Conservation (phyloP, 2,113 vertebrate genomes). For the Cephalopterus ornatus region DNA sequence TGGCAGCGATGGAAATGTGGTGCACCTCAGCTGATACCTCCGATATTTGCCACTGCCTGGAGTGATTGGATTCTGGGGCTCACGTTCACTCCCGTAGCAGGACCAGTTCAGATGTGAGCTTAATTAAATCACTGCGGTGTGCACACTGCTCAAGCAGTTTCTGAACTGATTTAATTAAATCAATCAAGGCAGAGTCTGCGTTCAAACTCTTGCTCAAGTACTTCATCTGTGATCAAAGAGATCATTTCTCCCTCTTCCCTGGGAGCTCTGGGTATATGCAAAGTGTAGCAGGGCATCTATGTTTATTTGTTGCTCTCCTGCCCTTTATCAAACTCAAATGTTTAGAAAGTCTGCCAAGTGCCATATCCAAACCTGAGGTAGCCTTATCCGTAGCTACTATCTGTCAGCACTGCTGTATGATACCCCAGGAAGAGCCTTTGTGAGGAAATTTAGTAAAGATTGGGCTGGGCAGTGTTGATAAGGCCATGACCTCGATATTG, state of each 20-base stretch:
- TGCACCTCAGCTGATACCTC: background rate
- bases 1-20: rapidly evolving
- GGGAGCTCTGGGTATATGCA: background rate
- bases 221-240: background rate
- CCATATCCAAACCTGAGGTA: background rate
- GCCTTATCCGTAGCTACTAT: background rate
- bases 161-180: background rate
- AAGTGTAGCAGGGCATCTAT: background rate
- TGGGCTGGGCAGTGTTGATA: background rate
- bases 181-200: background rate
- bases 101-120: background rate
- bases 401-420: background rate
- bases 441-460: background rate
- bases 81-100: background rate
- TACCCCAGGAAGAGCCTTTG: background rate
- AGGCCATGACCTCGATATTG: background rate
- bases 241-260: background rate
- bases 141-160: background rate
- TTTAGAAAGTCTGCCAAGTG: background rate
- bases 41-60: background rate
- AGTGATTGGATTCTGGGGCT: background rate
- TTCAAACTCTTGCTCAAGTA: background rate
- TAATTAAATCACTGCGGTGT: background rate
- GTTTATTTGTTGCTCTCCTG: background rate
- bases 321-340: background rate